Base-by-base conservation (phyloP, 37 sponge, comb jelly and placozoan species). In the Halisarca cf. caerulea region DNA sequence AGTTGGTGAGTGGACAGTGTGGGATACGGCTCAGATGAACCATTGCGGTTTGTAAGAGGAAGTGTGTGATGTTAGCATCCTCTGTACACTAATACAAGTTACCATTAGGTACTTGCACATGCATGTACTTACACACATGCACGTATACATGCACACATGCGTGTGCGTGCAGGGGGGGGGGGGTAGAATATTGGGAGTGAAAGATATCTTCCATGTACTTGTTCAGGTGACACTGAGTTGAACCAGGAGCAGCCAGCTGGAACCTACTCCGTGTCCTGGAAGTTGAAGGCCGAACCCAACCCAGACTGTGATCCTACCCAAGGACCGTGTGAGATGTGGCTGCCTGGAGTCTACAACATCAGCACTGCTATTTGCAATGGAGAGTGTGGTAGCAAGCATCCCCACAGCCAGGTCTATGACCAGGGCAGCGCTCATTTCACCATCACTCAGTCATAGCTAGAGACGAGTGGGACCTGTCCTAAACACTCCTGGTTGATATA, bases 351-450 rank as follows among this genome's bases (percentile, higher is more conserved):
- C 55, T 96, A 96, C 82, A 84, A 74, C 34, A 86, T 82, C 30
- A 71, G 47, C 6, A 66, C 64, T 89, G 95, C 83, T 36, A 23
- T 95, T 14, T 95, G 96, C 82, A 86, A 95, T 80, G 96, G 93
- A 28, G 84, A 92, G 82, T 95, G 96, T 88, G 88, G 88, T 17
- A 92, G 96, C 72, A 90, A 88, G 34, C 96, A 95, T 83, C 93
- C 96, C 30, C 93, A 95, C 72, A 89, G 90, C 80, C 59, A 80
- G 45, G 44, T 95, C 9, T 95, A 95, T 66, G 87, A 84, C 80
- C 45, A 47, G 7, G 84, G 40, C 17, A 66, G 23, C 45, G 73
- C 73, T 30, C 64, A 38, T 33, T 95, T 95, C 82, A 88, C 58
- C 9, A 90, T 95, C 81, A 83, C 84, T 0, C 84, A 78, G 23